Base-by-base conservation (phyloP, 2,113 vertebrate species). In the Hipposideros armiger region DNA sequence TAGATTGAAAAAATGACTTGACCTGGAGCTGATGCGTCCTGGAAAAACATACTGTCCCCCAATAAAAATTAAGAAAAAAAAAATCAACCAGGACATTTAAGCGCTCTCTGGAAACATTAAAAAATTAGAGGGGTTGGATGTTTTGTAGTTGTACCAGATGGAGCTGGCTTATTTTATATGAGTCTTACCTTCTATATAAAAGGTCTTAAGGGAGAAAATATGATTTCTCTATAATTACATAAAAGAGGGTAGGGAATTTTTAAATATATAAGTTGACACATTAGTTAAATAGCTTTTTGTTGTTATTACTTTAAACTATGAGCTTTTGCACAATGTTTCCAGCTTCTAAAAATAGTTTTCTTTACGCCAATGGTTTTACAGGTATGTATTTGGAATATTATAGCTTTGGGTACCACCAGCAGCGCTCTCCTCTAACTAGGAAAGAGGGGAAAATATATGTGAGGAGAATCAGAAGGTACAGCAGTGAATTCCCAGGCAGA, bases 261-360 rank as follows among this genome's bases (percentile, higher is more conserved):
- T 42, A 78, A 88, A 73, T 80, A 10, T 42, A 72, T 4, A 87
- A 26, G 1, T 50, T 74, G 83, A 72, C 19, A 19, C 4, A 72
- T 87, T 64, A 77, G 47, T 50, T 50, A 50, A 54, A 82, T 45
- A 72, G 8, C 4, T 60, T 45, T 50, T 58, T 77, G 6, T 47
- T 87, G n/a, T 84, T 64, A 70, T 16, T 70, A 22, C 32, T 89
- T 93, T 97, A 36, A 78, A 72, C 11, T 47, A 70, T 72, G 40
- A 92, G 45, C 3, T 91, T 87, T 77, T 78, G 45, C 19, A 56
- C 45, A 32, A 47, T 64, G 4, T 72, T 95, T 66, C 56, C 32
- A 78, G 60, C 36, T 70, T 77, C 85, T 52, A 90, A 45, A 95
- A 90, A 62, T 62, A 52, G 6, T 80, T 74, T 85, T 40, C 24